Base-by-base conservation (phyloP, 2,888 invertebrate species). In the Poecilobothrus nobilitatus region DNA sequence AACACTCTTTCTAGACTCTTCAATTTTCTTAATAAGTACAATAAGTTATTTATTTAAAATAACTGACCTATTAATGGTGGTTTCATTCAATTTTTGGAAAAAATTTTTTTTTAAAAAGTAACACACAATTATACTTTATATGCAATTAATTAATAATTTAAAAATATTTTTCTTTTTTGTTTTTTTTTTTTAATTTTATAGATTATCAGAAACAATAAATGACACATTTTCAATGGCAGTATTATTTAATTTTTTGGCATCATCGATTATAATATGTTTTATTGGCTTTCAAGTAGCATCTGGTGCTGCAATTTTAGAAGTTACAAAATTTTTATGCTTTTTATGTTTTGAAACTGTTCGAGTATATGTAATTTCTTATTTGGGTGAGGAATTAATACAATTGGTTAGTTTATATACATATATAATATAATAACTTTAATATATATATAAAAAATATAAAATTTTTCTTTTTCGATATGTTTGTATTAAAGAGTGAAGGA, bases 231-330 rank as follows among this genome's bases (percentile, higher is more conserved):
- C 68, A 6, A 61, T 68, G 63, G 69, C 71, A 15, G 67, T 72
- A 34, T 61, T 71, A n/a, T 68, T 71, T 53, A 72, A 72, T 67
- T 71, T 71, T 67, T 41, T 71, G 20, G 68, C 71, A 34, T 71
- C 71, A 44, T 71, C 71, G 15, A 12, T 72, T 27, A 71, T 72
- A 18, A 70, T 72, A 37, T 72, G 72, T 69, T 63, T 73, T 20
- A 67, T 71, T 27, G 71, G 71, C 41, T 73, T 73, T 66, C 70
- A 71, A 66, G 68, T 63, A 3, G 70, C 68, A 8, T 67, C 67
- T 62, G 70, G 68, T 22, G 68, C 65, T 33, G 34, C 37, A 15
- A 8, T 61, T 12, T 9, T 72, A 8, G 66, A 69, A 22, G 18
- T 72, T 3, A 68, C 67, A 34, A 72, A 69, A 69, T 71, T 66